Evolutionary conservation across 2,888 invertebrate genomes (phyloP).

Genomic region (Didymodactylos carnosus): DNA sequence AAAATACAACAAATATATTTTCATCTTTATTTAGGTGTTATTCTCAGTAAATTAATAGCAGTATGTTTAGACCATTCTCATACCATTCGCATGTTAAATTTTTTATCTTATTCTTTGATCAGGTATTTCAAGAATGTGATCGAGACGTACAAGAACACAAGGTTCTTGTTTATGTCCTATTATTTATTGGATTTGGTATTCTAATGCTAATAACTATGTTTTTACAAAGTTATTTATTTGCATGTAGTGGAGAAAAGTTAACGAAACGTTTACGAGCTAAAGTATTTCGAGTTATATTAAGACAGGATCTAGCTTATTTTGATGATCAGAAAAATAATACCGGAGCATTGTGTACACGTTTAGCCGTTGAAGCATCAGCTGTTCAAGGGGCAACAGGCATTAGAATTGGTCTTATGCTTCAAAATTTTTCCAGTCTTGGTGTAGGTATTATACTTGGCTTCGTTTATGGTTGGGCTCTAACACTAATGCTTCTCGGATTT

Average conservation of each 20-base stretch:
- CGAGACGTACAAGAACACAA: slow-evolving; percentile 19
- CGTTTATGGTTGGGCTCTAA: slow-evolving; percentile 36
- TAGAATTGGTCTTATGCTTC: slow-evolving; percentile 30
- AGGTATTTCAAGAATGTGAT: slow-evolving; percentile 21
- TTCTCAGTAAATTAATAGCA: slow-evolving; percentile 16
- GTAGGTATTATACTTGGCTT: slow-evolving; percentile 35
- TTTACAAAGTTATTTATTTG: slow-evolving; percentile 44
- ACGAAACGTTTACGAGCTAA: slow-evolving; percentile 48
- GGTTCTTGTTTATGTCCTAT: slow-evolving; percentile 19
- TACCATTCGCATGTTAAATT: too few species aligned
- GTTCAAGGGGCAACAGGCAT: slow-evolving; percentile 27
- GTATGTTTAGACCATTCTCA: background rate
- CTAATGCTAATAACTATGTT: slow-evolving; percentile 19
- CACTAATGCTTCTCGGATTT: slow-evolving; percentile 32
- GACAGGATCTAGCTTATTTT: slow-evolving; percentile 32
- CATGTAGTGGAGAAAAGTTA: slow-evolving; percentile 47
- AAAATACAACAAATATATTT: too few species aligned
- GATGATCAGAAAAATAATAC: slow-evolving; percentile 28
- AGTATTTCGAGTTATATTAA: slow-evolving; percentile 35
- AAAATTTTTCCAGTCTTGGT: slow-evolving; percentile 28
- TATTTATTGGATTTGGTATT: slow-evolving; percentile 23
- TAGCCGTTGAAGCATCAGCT: slow-evolving; percentile 30
- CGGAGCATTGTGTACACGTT: slow-evolving; percentile 29
- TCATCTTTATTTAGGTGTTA: too few species aligned
- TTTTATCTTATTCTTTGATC: too few species aligned